Percentiles rank a stretch among this genome's conserved stretches.
Evolutionary conservation across 37 sponge, comb jelly and placozoan species (phyloP).

Genomic region (Mnemiopsis leidyi): DNA sequence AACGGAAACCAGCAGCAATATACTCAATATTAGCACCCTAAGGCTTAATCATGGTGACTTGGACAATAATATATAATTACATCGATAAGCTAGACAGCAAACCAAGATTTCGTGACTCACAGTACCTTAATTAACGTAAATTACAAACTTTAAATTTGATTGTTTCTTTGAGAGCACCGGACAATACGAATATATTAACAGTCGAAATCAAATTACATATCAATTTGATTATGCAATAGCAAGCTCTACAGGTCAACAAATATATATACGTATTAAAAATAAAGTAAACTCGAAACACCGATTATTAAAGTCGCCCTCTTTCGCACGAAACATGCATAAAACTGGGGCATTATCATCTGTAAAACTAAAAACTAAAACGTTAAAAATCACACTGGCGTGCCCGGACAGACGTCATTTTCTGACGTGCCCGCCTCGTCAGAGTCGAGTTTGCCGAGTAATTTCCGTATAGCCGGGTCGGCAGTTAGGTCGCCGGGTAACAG

Average conservation of each 20-base stretch:
- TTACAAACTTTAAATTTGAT: background rate
- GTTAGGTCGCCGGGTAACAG: background rate
- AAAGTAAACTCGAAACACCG: background rate
- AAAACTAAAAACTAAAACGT: background rate
- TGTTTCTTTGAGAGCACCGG: background rate
- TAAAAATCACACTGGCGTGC: constrained; percentile 60
- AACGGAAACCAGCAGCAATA: background rate
- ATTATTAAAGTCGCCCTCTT: background rate
- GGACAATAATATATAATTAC: background rate
- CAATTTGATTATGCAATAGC: background rate
- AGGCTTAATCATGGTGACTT: background rate
- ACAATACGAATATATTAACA: background rate
- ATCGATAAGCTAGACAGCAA: no score
- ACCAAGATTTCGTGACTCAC: no score
- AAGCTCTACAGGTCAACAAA: background rate
- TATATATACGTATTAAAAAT: background rate
- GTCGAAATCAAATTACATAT: background rate
- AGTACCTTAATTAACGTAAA: background rate
- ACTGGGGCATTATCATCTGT: background rate
- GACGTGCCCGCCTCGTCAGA: background rate
- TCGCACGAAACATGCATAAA: background rate
- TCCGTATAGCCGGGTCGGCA: background rate
- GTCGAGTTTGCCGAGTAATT: background rate
- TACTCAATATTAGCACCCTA: background rate
- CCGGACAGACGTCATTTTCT: background rate